Percentiles rank a stretch among this genome's conserved stretches.
Conservation (phyloP, 2,113 vertebrate species). For the Litocranius walleri region DNA sequence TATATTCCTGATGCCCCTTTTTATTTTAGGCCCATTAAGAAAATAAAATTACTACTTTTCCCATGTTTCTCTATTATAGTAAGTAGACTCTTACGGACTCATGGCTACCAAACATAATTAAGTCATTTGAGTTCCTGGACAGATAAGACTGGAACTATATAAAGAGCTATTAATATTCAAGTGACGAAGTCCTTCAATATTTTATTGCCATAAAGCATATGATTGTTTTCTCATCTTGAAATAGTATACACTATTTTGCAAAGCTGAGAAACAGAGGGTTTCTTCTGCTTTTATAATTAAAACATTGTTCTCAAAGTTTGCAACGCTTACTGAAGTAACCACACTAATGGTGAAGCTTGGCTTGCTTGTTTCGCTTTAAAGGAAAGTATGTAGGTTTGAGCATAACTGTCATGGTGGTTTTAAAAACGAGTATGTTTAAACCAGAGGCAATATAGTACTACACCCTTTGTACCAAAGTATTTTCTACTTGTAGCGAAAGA, state of each 20-base stretch:
- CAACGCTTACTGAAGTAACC: not conserved
- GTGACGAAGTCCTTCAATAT: not conserved
- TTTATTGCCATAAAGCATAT: not conserved
- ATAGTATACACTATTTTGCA: not conserved
- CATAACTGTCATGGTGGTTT: not conserved
- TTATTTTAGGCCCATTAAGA: not conserved
- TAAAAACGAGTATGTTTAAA: not conserved
- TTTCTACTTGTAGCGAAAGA: not conserved
- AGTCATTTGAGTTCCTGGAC: not conserved
- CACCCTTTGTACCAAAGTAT: not conserved
- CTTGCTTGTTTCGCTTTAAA: not conserved
- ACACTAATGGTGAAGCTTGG: not conserved
- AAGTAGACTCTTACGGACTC: not conserved
- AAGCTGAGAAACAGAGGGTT: not conserved
- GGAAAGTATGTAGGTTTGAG: not conserved
- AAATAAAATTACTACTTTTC: not conserved
- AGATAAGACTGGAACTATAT: not conserved
- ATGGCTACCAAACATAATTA: not conserved
- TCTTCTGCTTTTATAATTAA: constrained; percentile 18
- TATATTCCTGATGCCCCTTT: not conserved
- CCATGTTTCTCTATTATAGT: not conserved
- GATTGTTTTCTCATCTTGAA: not conserved
- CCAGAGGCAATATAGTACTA: not conserved
- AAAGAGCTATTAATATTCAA: not conserved
- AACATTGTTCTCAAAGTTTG: not conserved